These are phyloP conservation scores for Saxicola maurus DNA, from an alignment of 2,797 vertebrate genomes.

Conservation along the genomic window DNA sequence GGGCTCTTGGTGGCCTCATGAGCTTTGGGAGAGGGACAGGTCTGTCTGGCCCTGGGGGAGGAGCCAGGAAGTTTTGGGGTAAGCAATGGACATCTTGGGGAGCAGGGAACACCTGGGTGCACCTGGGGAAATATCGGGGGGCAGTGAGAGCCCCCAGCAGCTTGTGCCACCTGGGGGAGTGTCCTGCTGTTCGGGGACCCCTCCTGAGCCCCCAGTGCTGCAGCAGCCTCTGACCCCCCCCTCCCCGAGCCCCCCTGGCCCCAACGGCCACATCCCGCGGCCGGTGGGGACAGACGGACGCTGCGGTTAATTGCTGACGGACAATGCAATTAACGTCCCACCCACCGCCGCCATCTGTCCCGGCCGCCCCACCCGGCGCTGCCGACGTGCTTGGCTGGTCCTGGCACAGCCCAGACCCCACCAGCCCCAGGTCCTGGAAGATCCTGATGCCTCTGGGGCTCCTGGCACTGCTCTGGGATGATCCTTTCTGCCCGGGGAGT, in stretches of 20 bases:
- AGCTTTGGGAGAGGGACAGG: background rate
- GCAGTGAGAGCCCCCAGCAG: rapidly evolving
- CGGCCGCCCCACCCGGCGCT: background rate
- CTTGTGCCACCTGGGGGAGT: rapidly evolving
- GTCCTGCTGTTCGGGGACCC: background rate
- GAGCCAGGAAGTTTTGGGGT: rapidly evolving
- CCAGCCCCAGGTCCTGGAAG: too few relatives aligned
- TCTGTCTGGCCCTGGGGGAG: too few relatives aligned
- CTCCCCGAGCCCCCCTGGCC: background rate
- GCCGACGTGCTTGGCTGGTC: background rate
- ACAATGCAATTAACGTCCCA: background rate
- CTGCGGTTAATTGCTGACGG: background rate
- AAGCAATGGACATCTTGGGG: background rate
- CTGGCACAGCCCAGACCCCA: rapidly evolving
- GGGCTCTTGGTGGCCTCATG: background rate
- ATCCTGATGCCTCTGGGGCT: rapidly evolving
- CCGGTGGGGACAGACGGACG: background rate
- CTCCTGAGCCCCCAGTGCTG: background rate
- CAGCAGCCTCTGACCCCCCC: background rate
- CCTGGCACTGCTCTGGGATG: rapidly evolving
- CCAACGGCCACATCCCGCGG: background rate
- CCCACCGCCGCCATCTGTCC: background rate
- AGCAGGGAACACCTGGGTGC: background rate
- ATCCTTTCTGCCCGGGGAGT: rapidly evolving
- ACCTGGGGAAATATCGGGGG: background rate